These are phyloP conservation scores for Cyrtonyx montezumae DNA, from an alignment of 2,113 vertebrate species.

Conservation along the genomic window DNA sequence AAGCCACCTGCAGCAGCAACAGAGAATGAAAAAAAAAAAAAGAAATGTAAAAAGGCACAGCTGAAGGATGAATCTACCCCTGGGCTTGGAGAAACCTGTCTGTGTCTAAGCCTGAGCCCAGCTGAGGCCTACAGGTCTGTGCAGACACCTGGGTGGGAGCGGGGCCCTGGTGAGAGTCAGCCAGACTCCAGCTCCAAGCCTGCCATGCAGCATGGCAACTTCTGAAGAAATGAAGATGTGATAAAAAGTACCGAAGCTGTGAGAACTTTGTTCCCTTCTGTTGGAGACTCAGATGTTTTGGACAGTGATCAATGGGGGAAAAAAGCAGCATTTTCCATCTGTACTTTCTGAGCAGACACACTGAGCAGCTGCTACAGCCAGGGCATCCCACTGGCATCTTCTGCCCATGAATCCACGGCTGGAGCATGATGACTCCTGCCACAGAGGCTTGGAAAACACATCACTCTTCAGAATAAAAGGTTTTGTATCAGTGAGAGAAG, in stretches of 20 bases:
- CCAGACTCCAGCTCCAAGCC: not conserved
- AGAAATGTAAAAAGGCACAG: not conserved
- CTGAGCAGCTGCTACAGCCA: slow-evolving; percentile 11
- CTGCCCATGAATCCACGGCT: not conserved
- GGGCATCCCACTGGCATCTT: slow-evolving; percentile 17
- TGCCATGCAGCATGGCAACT: accelerated
- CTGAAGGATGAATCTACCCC: not conserved
- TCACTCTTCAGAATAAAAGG: not conserved
- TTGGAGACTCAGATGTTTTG: slow-evolving; percentile 25
- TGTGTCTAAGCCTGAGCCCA: not conserved
- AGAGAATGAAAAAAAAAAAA: not conserved
- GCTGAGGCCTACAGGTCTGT: not conserved
- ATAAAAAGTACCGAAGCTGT: not conserved
- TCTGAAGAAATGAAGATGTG: not conserved
- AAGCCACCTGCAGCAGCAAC: not conserved
- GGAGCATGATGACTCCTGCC: not conserved
- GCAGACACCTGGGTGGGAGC: not conserved
- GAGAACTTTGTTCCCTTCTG: not conserved
- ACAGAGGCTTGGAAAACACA: not conserved
- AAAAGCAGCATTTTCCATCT: slow-evolving; percentile 23
- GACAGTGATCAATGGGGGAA: slow-evolving; percentile 13
- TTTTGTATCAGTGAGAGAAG: not conserved
- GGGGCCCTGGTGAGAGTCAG: not conserved
- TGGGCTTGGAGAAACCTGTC: not conserved
- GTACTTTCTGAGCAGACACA: slow-evolving; percentile 1